Base-by-base conservation (phyloP, 2,888 invertebrate species). In the Pteria penguin region DNA sequence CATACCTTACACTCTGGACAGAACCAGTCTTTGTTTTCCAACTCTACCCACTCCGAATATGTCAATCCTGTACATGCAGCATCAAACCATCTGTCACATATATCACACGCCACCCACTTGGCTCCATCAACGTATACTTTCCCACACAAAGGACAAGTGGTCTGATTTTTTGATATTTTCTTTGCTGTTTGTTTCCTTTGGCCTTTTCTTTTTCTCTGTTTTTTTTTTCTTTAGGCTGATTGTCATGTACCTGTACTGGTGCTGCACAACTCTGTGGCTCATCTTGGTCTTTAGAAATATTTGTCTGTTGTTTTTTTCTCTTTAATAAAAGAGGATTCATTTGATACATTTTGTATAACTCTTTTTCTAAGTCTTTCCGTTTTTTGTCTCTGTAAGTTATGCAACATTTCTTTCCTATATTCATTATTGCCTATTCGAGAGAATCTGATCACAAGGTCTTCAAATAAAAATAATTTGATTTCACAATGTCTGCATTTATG, bases 41-140 rank as follows among this genome's bases (percentile, higher is more conserved):
- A 11, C 11, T 62, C 62, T 33, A 36, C 36, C 36, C 63, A 63
- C 36, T 63, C 32, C 26, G 26, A 26, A 63, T 63, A n/a, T 22
- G 33, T 63, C n/a, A 63, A 14, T 33, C 4, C 63, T 1, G 33
- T 18, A 63, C 72, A 71, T 11, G 29, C 8, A 24, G 22, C 22
- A 32, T 72, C 33, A 62, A 29, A 71, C 70, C 62, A 72, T 55
- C 18, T 5, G 52, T 72, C 72, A 54, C 57, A 72, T 18, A 62
- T n/a, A 45, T 71, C 62, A 62, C 70, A 71, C 2, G 36, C 18
- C 24, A 72, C 32, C 72, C 63, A 72, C 8, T 62, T 60, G 2
- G 61, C 31, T 24, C 54, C 62, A 52, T 70, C 61, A 61, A 36
- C 11, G 36, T 52, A 61, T 5, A 26, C 29, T n/a, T 4, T n/a